phyloP scores from a whole-genome alignment of 2,113 vertebrate genomes.

The Apodemus speciosus region DNA sequence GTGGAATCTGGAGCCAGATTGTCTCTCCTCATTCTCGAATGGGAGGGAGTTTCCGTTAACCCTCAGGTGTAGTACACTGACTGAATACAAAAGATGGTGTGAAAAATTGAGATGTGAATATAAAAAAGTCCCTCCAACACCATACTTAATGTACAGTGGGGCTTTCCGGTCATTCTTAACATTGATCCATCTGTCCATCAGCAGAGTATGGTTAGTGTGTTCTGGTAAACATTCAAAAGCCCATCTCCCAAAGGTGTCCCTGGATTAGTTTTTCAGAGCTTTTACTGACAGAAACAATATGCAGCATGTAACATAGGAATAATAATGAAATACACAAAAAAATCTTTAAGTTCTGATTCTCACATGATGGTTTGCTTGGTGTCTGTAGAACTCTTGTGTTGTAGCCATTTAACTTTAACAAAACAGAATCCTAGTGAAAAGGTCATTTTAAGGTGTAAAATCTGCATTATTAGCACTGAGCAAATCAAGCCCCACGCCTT shows the following conservation, averaged over 20 bases:
- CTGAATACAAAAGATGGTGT: background rate
- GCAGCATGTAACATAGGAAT: background rate
- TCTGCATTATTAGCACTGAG: background rate
- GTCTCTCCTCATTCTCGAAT: background rate
- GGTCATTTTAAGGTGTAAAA: background rate
- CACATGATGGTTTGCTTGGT: background rate
- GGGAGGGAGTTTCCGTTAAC: too few relatives aligned
- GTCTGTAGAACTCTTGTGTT: background rate
- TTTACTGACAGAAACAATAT: background rate
- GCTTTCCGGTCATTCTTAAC: background rate
- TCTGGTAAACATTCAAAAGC: background rate
- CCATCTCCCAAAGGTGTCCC: background rate
- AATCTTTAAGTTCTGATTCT: background rate
- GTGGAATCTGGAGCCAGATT: background rate
- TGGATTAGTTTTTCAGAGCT: background rate
- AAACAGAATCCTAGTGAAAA: background rate
- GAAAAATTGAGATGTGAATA: background rate
- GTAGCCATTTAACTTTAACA: conserved; percentile 13
- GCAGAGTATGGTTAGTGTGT: background rate
- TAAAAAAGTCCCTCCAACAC: background rate
- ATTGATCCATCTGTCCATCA: background rate
- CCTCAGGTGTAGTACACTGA: background rate
- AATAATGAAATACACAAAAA: background rate
- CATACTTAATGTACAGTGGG: background rate
- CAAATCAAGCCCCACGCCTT: background rate